Evolutionary conservation across 2,797 vertebrate species (phyloP), one percentile per base, ranked within the genome.

Genomic region (Octomys mimax): DNA sequence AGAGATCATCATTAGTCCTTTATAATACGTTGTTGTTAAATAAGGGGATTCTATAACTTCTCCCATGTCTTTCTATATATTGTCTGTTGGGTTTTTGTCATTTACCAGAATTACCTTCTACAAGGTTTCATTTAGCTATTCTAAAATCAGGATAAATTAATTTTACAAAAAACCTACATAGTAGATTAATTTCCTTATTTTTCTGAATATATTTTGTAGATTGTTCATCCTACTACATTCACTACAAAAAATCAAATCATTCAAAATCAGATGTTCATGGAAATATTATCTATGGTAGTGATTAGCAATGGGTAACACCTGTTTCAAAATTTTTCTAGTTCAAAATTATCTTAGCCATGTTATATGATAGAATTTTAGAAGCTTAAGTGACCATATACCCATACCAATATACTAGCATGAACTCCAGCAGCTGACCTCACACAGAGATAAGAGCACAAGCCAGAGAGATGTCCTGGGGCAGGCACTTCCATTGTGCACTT

Each of bases 181-280:
- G 12, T 22, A 85, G 52, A 24, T 96, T 92, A 68, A 80, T 49
- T 79, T 95, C 36, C 24, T 91, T 71, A 71, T 95, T 92, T 82
- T 91, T 91, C 90, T 89, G 62, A n/a, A 71, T 61, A 73, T 0
- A 36, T 75, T 94, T 79, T 92, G 5, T 89, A 86, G 39, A 86
- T 66, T 73, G 61, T 54, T 68, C 68, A 86, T 91, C 57, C 62
- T 75, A 57, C 11, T 89, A 78, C 16, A 68, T 36, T 89, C 62
- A 88, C 59, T 75, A n/a, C 52, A 10, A n/a, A 84, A 73, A 54
- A 61, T 10, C n/a, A 78, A 42, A 16, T 77, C 66, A 91, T 77
- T 92, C 59, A 91, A 90, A 88, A 64, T 87, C 81, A 92, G 52
- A 22, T 84, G 8, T 62, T 94, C 42, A n/a, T 19, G 46, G 62